Conservation (phyloP, 2,888 invertebrate species). For the Venustoraphidia nigricollis region DNA sequence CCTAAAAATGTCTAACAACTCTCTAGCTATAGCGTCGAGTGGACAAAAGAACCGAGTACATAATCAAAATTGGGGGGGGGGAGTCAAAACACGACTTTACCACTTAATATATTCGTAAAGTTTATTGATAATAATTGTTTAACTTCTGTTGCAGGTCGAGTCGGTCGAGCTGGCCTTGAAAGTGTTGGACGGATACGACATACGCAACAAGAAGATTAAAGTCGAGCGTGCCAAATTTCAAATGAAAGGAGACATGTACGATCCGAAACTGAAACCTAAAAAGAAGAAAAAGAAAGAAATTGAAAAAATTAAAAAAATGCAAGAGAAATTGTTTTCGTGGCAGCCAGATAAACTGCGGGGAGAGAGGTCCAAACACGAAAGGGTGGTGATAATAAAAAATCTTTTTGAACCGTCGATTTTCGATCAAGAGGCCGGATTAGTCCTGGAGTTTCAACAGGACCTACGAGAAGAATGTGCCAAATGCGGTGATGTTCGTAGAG, state of each 20-base stretch:
- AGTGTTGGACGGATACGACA: conserved; percentile 74
- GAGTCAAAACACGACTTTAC: too few species aligned
- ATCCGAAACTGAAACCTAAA: conserved; percentile 84
- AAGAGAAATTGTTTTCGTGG: conserved; percentile 94
- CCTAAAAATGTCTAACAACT: too few species aligned
- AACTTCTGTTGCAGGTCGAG: conserved; percentile 39
- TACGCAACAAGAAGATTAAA: conserved; percentile 63
- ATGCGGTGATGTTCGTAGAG: conserved; percentile 84
- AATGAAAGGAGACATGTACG: conserved; percentile 75
- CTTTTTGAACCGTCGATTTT: conserved; percentile 81
- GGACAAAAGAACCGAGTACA: too few species aligned
- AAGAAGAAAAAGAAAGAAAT: conserved; percentile 78
- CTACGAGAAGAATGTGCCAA: conserved; percentile 78
- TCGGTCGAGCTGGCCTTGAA: conserved; percentile 87
- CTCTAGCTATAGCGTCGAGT: too few species aligned
- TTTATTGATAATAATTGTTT: too few species aligned
- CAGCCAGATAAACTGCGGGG: conserved; percentile 81
- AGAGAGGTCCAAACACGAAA: conserved; percentile 76
- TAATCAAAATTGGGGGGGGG: too few species aligned
- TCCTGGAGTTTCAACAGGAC: conserved; percentile 84
- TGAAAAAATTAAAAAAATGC: conserved; percentile 80
- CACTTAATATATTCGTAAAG: too few species aligned
- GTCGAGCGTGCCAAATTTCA: conserved; percentile 91
- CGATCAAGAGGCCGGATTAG: conserved; percentile 73
- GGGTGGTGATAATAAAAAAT: conserved; percentile 84